Percentiles rank a stretch among this genome's conserved stretches.
Evolutionary conservation across 2,888 invertebrate species (phyloP).

Genomic region (Drosophila greeni): DNA sequence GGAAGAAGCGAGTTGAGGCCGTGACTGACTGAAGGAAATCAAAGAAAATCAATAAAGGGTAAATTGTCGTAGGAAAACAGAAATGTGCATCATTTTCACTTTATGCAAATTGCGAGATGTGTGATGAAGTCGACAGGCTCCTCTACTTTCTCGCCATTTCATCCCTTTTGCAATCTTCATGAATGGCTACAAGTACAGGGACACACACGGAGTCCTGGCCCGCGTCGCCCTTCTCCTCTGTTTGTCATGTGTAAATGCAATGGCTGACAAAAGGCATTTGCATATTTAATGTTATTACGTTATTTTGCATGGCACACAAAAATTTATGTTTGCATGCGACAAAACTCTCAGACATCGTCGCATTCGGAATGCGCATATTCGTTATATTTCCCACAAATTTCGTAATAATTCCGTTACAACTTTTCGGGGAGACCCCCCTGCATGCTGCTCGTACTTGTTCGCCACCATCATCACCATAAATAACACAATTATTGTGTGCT

Average conservation of each 20-base stretch:
- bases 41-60: constrained; percentile 71
- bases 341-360: constrained; percentile 40
- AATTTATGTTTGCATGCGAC: constrained; percentile 69
- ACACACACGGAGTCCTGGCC: background rate
- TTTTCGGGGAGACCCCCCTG: constrained; percentile 47
- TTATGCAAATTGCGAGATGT: constrained; percentile 71
- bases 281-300: constrained; percentile 74
- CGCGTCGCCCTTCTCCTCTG: constrained; percentile 14
- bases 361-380: constrained; percentile 50
- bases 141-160: constrained; percentile 13
- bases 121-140: constrained; percentile 60
- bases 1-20: constrained; percentile 12
- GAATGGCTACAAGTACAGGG: constrained; percentile 37
- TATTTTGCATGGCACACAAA: constrained; percentile 71
- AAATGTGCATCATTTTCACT: constrained; percentile 74
- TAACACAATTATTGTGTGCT: constrained; percentile 69
- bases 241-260: constrained; percentile 64
- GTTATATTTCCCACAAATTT: constrained; percentile 63
- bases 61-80: constrained; percentile 68
- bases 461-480: constrained; percentile 66
- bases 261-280: constrained; percentile 73
- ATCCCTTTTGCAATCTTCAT: constrained; percentile 24
- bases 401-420: constrained; percentile 67
- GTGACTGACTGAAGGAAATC: constrained; percentile 53
- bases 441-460: constrained; percentile 25